Conservation (phyloP, 2,888 invertebrate genomes). For the Ypsolopha scabrella region DNA sequence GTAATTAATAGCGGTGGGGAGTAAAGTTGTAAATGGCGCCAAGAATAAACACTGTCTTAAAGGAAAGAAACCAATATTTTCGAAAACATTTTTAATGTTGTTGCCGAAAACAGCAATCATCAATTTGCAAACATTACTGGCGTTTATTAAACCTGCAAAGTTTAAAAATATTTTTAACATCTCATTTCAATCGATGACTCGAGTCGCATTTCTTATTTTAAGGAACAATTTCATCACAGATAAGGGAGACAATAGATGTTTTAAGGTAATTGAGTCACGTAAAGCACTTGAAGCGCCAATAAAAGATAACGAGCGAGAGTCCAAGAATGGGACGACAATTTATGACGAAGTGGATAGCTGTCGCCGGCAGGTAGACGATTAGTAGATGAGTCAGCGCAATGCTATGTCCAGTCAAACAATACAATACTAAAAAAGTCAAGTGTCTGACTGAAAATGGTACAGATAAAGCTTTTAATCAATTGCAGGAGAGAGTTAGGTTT, state of each 20-base stretch:
- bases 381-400: conserved; percentile 22
- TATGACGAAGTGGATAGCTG: conserved; percentile 50
- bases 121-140: background rate
- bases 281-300: conserved; percentile 46
- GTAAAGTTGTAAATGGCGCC: background rate
- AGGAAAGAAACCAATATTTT: background rate
- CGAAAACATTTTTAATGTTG: background rate
- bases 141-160: background rate
- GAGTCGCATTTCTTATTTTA: background rate
- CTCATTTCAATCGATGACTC: background rate
- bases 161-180: background rate
- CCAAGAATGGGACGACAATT: conserved; percentile 42
- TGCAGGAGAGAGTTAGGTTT: conserved; percentile 1
- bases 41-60: background rate
- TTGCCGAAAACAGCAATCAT: background rate
- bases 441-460: conserved; percentile 8
- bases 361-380: conserved; percentile 55
- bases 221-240: background rate
- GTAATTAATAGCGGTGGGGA: conserved; percentile 38
- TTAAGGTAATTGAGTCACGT: background rate
- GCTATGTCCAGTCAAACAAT: conserved; percentile 12
- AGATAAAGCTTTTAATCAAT: conserved; percentile 10
- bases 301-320: conserved; percentile 54
- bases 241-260: background rate
- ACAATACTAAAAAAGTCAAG: conserved; percentile 13